A percentile compares a stretch with the other conserved stretches of the same genome.
Evolutionary conservation across 2,888 invertebrate species (phyloP).

Genomic region (Hyposoter dolosus): DNA sequence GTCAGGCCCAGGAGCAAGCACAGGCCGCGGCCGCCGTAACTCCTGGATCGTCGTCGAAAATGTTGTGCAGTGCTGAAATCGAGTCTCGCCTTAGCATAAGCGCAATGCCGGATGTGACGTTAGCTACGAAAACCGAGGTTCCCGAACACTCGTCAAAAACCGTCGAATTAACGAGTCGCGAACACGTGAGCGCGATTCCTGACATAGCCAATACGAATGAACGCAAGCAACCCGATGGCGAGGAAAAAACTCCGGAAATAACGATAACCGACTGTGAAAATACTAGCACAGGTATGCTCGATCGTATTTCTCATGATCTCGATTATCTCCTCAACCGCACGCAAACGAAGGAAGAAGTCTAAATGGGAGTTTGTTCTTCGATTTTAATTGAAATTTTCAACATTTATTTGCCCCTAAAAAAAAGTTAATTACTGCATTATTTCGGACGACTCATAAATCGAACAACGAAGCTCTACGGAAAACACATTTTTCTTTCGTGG

Average conservation of each 20-base stretch:
- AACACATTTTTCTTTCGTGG: not conserved
- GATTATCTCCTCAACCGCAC: constrained; percentile 92
- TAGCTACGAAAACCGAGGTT: constrained; percentile 77
- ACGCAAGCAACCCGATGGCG: constrained; percentile 81
- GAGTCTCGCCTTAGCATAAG: constrained; percentile 77
- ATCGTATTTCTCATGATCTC: constrained; percentile 93
- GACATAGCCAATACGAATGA: constrained; percentile 83
- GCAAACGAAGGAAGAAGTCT: constrained; percentile 80
- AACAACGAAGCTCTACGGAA: not conserved
- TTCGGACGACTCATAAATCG: not conserved
- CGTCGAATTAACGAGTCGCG: constrained; percentile 72
- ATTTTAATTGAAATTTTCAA: too few relatives aligned
- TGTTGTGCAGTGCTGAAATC: constrained; percentile 82
- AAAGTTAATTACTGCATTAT: too few relatives aligned
- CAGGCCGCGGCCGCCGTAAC: constrained; percentile 45
- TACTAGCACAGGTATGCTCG: constrained; percentile 87
- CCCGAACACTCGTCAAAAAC: constrained; percentile 68
- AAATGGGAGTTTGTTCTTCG: constrained; percentile 19
- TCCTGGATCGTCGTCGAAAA: constrained; percentile 76
- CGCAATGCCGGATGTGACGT: constrained; percentile 82
- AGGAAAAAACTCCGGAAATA: constrained; percentile 78
- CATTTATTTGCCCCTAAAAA: too few relatives aligned
- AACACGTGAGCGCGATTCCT: constrained; percentile 78
- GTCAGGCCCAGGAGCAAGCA: constrained; percentile 5
- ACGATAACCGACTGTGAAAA: constrained; percentile 75